These are phyloP conservation scores for Aplodontia rufa DNA, from an alignment of 2,113 vertebrate genomes.

Conservation along the genomic window DNA sequence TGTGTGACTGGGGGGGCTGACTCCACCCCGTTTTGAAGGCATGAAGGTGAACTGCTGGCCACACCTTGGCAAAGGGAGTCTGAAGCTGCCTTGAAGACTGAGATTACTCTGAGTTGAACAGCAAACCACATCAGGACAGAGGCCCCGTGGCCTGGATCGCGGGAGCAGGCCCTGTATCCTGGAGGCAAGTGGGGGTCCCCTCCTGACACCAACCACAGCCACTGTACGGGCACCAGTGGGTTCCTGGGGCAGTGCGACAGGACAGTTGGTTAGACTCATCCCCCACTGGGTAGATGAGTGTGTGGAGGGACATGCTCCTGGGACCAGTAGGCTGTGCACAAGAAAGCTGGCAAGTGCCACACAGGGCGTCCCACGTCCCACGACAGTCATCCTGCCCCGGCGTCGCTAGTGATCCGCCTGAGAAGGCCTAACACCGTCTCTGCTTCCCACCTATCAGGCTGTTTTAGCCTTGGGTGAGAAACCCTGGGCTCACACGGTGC, in stretches of 20 bases:
- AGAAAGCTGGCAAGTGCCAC: rapidly evolving
- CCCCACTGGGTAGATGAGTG: rapidly evolving
- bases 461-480: too few species aligned
- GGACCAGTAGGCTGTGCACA: too few species aligned
- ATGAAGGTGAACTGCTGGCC: background rate
- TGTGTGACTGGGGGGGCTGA: too few species aligned
- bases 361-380: background rate
- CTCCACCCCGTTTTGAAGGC: background rate
- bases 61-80: too few species aligned
- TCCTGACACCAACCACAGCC: background rate
- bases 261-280: background rate
- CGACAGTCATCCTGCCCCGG: rapidly evolving
- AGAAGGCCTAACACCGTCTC: too few species aligned
- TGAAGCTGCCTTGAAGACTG: background rate
- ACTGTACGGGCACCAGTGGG: rapidly evolving
- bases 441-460: background rate
- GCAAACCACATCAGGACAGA: background rate
- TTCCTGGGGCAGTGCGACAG: background rate
- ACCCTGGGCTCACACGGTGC: too few species aligned
- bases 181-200: background rate
- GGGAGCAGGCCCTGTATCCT: background rate
- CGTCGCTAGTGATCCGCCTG: too few species aligned
- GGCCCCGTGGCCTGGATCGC: background rate
- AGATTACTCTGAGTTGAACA: background rate
- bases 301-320: rapidly evolving